These are phyloP conservation scores for Venturia canescens DNA, from an alignment of 1,140 invertebrate species.

Conservation along the genomic window DNA sequence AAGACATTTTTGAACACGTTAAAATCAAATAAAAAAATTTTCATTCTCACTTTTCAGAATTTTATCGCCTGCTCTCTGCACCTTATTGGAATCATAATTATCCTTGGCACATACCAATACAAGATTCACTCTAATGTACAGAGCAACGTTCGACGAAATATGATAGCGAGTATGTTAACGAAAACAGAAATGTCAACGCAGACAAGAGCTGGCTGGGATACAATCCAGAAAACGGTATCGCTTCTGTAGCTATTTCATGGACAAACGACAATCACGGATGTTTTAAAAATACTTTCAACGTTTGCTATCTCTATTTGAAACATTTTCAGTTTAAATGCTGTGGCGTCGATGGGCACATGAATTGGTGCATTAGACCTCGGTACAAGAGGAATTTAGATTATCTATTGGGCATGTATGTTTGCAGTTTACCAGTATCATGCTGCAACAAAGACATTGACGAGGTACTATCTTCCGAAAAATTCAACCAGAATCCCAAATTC, in stretches of 20 bases:
- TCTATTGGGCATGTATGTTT: slow-evolving; percentile 42
- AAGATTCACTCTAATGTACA: slow-evolving; percentile 30
- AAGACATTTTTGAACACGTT: not conserved
- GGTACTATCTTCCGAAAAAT: not conserved
- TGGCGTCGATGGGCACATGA: slow-evolving; percentile 37
- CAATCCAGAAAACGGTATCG: slow-evolving; percentile 44
- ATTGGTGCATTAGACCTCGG: slow-evolving; percentile 45
- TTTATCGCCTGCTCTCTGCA: slow-evolving; percentile 35
- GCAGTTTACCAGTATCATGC: slow-evolving; percentile 45
- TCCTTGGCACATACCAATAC: slow-evolving; percentile 42
- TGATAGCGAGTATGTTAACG: slow-evolving; percentile 36
- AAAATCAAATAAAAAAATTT: not conserved
- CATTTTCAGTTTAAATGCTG: slow-evolving; percentile 48
- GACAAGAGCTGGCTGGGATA: slow-evolving; percentile 32
- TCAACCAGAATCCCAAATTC: not conserved
- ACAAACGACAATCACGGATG: not conserved
- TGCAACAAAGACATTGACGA: slow-evolving; percentile 24
- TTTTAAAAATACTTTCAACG: too few species aligned
- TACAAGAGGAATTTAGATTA: not conserved
- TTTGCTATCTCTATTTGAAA: too few species aligned
- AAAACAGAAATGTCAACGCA: not conserved
- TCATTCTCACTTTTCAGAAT: slow-evolving; percentile 30
- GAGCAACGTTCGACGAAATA: not conserved
- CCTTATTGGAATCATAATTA: slow-evolving; percentile 34
- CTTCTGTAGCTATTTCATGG: too few species aligned